Evolutionary conservation across 2,888 invertebrate genomes (phyloP).

Genomic region (Aspidiotus rigidus): DNA sequence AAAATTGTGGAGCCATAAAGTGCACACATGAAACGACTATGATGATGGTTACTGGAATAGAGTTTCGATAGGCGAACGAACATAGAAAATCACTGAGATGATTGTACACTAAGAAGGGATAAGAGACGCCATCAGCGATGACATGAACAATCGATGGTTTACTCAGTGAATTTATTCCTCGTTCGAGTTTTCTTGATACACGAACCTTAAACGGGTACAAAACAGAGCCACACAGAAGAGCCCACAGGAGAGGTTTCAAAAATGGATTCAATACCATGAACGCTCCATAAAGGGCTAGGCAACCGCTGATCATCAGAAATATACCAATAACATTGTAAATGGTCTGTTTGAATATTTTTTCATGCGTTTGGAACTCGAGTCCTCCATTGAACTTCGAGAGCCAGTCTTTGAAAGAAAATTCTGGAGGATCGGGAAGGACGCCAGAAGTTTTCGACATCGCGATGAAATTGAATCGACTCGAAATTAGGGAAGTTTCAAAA

Average conservation of each 20-base stretch:
- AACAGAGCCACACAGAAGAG: conserved; percentile 89
- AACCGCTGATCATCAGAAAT: conserved; percentile 13
- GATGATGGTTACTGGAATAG: conserved; percentile 5
- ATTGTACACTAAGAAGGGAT: conserved; percentile 35
- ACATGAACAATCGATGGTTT: conserved; percentile 38
- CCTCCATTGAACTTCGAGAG: conserved; percentile 14
- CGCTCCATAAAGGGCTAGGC: conserved; percentile 47
- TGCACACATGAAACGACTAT: conserved; percentile 5
- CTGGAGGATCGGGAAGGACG: conserved; percentile 11
- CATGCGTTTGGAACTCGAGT: conserved; percentile 56
- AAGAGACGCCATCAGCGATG: conserved; percentile 41
- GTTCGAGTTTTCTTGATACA: conserved; percentile 62
- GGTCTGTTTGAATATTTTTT: conserved; percentile 85
- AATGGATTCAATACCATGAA: conserved; percentile 84
- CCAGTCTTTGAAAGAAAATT: conserved; percentile 29
- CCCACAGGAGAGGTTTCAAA: conserved; percentile 90
- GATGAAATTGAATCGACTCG: background rate
- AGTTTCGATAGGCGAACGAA: conserved; percentile 5
- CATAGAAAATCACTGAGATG: conserved; percentile 36
- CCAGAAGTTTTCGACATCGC: conserved; percentile 24
- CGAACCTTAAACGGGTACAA: conserved; percentile 88
- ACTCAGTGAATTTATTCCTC: conserved; percentile 55
- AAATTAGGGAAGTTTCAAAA: too few species aligned
- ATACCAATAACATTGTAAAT: conserved; percentile 69
- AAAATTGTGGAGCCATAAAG: conserved; percentile 11